Base-by-base conservation (phyloP, 2,797 vertebrate species). In the Mastacembelus armatus region DNA sequence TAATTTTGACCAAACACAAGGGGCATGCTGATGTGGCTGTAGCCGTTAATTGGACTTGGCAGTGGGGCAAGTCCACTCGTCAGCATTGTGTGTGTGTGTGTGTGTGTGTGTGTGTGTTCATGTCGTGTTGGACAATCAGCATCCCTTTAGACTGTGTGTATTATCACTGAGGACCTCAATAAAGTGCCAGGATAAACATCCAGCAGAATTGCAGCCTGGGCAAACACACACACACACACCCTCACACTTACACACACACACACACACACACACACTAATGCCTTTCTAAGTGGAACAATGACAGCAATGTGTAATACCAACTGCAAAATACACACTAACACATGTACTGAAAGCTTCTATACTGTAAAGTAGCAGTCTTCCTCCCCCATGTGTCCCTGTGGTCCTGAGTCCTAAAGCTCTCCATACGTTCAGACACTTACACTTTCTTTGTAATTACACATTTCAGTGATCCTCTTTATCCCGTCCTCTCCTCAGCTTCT, bases 11-110 rank as follows among this genome's bases (percentile, higher is more conserved):
- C 81, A 80, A 87, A 86, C 86, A 79, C 74, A 55, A 71, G 78
- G 61, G 80, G 72, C 72, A 69, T 82, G 83, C 78, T 88, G 86
- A 85, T 82, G 83, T 50, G 10, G 79, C 78, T 71, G 63, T 4
- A 74, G 70, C 74, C n/a, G 35, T 65, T 87, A 89, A 88, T 85
- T 87, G 81, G 85, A 87, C 73, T 69, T 83, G 79, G 75, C 80
- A 77, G 69, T 6, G 30, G 65, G 52, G 72, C 44, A 58, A 71
- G 71, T 74, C 62, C 55, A 58, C 66, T 80, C 38, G 36, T 83
- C 73, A 83, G 78, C 51, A 2, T 2, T 63, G 38, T 69, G 66
- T 35, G 59, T 42, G 10, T 56, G 58, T 49, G 33, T 49, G 26
- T 64, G 36, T 64, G 66, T 50, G 39, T 44, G 39, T 52, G 33